phyloP scores from a whole-genome alignment of 2,888 invertebrate genomes.

The Chrysotoxum bicinctum region DNA sequence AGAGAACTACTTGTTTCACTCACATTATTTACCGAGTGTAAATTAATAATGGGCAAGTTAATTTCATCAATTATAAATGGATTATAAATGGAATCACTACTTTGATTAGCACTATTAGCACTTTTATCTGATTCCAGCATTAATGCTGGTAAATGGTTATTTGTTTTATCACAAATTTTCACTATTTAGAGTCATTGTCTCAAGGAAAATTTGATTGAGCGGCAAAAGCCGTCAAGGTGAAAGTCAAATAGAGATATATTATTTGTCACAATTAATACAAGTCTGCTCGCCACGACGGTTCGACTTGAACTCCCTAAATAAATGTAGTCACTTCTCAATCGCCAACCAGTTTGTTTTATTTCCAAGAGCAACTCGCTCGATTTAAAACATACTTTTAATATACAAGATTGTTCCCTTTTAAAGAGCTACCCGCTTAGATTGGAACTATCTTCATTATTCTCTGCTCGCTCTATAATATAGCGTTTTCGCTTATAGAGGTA shows the following conservation, averaged over 20 bases:
- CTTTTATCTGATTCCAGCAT: slow-evolving; percentile 10
- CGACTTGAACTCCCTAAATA: too few relatives aligned
- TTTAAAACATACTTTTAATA: too few relatives aligned
- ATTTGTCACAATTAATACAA: not conserved
- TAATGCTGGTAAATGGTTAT: not conserved
- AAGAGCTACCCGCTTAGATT: too few relatives aligned
- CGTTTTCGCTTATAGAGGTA: too few relatives aligned
- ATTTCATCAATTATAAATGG: not conserved
- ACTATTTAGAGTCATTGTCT: slow-evolving; percentile 7
- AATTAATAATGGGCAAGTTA: not conserved
- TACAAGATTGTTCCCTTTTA: too few relatives aligned
- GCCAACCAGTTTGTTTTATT: too few relatives aligned
- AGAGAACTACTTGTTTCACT: not conserved
- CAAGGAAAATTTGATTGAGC: not conserved
- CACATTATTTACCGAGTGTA: not conserved
- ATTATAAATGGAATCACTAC: not conserved
- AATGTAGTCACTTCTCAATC: too few relatives aligned
- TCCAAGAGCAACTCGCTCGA: too few relatives aligned
- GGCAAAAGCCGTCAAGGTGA: slow-evolving; percentile 1
- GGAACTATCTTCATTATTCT: too few relatives aligned
- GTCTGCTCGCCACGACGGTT: slow-evolving; percentile 7
- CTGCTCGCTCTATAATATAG: too few relatives aligned
- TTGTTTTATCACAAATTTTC: not conserved
- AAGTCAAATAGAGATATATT: not conserved
- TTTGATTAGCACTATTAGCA: not conserved